These are phyloP conservation scores for Leptinotarsa haldemani DNA, from an alignment of 2,888 invertebrate species.

Conservation along the genomic window DNA sequence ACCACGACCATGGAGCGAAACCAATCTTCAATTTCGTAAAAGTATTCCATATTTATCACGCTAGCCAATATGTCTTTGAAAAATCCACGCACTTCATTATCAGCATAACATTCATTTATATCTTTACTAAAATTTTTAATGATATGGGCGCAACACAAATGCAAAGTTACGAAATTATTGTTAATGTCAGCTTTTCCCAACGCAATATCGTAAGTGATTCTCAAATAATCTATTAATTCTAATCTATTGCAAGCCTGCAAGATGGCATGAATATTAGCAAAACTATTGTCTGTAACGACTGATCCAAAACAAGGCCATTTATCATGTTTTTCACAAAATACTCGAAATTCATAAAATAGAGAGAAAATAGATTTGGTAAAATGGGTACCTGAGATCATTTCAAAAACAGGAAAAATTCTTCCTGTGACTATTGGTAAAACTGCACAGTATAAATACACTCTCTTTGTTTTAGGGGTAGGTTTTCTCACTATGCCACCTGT, in stretches of 20 bases:
- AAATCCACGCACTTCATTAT: constrained; percentile 8
- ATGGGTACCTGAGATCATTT: too few species aligned
- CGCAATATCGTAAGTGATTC: not conserved
- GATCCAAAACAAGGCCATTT: constrained; percentile 27
- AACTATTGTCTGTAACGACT: constrained; percentile 14
- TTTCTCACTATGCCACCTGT: too few species aligned
- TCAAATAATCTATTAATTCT: not conserved
- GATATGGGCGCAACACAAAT: constrained; percentile 14
- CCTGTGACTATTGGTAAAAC: too few species aligned
- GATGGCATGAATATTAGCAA: constrained; percentile 5
- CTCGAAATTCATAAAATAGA: constrained; percentile 32
- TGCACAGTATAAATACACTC: too few species aligned
- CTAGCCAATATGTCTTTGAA: constrained; percentile 2
- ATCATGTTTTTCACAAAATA: constrained; percentile 29
- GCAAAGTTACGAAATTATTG: not conserved
- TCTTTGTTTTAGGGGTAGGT: too few species aligned
- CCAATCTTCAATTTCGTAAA: constrained; percentile 8
- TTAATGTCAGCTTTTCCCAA: not conserved
- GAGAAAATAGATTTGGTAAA: constrained; percentile 38
- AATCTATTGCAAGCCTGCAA: not conserved
- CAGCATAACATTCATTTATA: not conserved
- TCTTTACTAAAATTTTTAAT: constrained; percentile 9
- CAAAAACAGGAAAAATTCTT: too few species aligned
- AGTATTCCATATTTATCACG: constrained; percentile 10
- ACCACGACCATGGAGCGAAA: not conserved